Percentiles rank a stretch among this genome's conserved stretches.
These are phyloP conservation scores for Diadegma fenestrale DNA, from an alignment of 2,888 invertebrate species.

Conservation along the genomic window DNA sequence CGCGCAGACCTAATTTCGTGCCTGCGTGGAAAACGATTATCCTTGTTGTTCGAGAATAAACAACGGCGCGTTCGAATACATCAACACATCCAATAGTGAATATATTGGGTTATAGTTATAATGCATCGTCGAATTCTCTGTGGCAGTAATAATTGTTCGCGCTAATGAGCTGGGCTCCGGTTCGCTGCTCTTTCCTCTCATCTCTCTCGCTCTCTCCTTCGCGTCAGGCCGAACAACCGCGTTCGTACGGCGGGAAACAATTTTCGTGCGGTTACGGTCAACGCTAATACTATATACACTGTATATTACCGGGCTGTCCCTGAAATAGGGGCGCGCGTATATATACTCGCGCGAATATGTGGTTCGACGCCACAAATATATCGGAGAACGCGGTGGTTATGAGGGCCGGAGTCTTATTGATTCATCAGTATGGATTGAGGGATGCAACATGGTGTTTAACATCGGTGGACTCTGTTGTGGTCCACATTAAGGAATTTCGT, in stretches of 20 bases:
- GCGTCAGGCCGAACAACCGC: slow-evolving; percentile 42
- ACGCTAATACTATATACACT: slow-evolving; percentile 52
- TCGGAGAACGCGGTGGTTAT: slow-evolving; percentile 19
- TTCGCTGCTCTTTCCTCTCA: slow-evolving; percentile 5
- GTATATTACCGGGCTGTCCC: slow-evolving; percentile 49
- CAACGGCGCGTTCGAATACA: not conserved
- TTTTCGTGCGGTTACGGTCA: slow-evolving; percentile 66
- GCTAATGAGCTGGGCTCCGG: slow-evolving; percentile 67
- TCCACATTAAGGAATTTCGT: not conserved
- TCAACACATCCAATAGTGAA: not conserved
- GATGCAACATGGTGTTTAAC: slow-evolving; percentile 6
- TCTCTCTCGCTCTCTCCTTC: slow-evolving; percentile 16
- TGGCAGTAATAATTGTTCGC: slow-evolving; percentile 71
- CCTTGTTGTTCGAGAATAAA: not conserved
- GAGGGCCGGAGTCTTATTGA: slow-evolving; percentile 30
- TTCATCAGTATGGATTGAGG: slow-evolving; percentile 9
- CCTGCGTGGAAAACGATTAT: not conserved
- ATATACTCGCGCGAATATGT: slow-evolving; percentile 21
- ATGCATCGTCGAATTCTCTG: slow-evolving; percentile 54
- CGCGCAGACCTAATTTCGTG: slow-evolving; percentile 17
- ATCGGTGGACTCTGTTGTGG: not conserved
- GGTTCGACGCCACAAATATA: slow-evolving; percentile 32
- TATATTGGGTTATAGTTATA: not conserved
- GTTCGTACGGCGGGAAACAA: slow-evolving; percentile 69
- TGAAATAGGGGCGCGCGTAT: slow-evolving; percentile 31